Base-by-base conservation (phyloP, 2,888 invertebrate species). In the Phoronis australis region DNA sequence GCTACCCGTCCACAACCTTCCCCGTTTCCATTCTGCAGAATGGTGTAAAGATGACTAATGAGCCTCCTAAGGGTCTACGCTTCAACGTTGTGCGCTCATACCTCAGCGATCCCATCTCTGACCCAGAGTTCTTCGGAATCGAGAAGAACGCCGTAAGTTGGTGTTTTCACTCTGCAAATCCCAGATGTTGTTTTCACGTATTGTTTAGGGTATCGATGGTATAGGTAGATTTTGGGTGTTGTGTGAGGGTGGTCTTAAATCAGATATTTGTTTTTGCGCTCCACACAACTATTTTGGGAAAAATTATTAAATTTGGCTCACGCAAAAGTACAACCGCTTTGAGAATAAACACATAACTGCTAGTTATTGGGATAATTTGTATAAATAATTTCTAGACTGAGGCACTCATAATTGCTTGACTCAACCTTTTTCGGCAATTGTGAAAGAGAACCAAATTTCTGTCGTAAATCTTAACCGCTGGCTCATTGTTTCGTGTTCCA, bases 21-120 rank as follows among this genome's bases (percentile, higher is more conserved):
- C 79, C 79, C 1, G 77, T 79, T 20, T 69, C 78, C 54, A 77
- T 79, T 53, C 62, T 79, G 37, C 78, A 79, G 54, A 77, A 78
- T 59, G 76, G 78, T 25, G 76, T 78, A 37, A 79, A 79, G 61
- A 76, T 79, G 76, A 79, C 79, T 37, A 78, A 79, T 56, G 78
- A 79, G 53, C 76, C 78, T 2, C 78, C 78, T 1, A 78, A 77
- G 52, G 78, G 78, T 26, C 64, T 79, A 15, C 68, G 77, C 42
- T 76, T 77, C 54, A 79, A 79, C 60, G 65, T 79, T 46, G 50
- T 76, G 39, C 61, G 76, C 42, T 79, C 78, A 0, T 90, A 87
- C 77, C 76, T 87, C 45, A 88, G 78, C 67, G 92, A 94, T 76
- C 94, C 94, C 0, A 87, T 94, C 53, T 87, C 84, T 53, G 88